Evolutionary conservation across 2,888 invertebrate genomes (phyloP).

Genomic region (Junonia oenone): DNA sequence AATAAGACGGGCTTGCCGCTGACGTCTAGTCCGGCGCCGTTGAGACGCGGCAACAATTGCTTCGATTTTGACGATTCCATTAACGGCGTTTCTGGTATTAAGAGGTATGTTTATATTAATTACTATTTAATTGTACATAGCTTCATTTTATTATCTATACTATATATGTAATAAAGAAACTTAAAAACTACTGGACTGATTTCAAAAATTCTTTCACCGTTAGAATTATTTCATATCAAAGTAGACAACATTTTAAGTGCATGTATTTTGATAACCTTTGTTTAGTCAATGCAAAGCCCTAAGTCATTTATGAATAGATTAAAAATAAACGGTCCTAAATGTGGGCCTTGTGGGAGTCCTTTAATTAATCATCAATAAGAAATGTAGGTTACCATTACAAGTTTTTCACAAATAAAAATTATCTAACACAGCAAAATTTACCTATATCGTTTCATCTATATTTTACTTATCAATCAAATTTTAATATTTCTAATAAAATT

Average conservation of each 20-base stretch:
- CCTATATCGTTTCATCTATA: too few relatives aligned
- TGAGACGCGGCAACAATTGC: slow-evolving; percentile 86
- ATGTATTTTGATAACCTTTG: too few relatives aligned
- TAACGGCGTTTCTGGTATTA: slow-evolving; percentile 87
- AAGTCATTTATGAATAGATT: background rate
- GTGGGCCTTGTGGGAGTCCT: background rate
- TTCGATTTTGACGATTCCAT: slow-evolving; percentile 92
- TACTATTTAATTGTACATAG: background rate
- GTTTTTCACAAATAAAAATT: too few relatives aligned
- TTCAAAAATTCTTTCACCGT: too few relatives aligned
- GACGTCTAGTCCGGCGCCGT: slow-evolving; percentile 92
- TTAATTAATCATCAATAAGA: background rate
- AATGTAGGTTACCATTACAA: too few relatives aligned
- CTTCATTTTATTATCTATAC: too few relatives aligned
- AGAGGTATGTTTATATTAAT: slow-evolving; percentile 80
- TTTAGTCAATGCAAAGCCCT: too few relatives aligned
- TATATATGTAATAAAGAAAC: too few relatives aligned
- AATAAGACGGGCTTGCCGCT: slow-evolving; percentile 88
- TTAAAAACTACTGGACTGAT: too few relatives aligned
- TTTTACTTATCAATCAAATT: too few relatives aligned
- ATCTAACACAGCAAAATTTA: too few relatives aligned
- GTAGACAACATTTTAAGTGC: background rate
- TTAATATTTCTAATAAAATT: background rate
- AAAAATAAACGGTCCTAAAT: background rate
- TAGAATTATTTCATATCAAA: too few relatives aligned